These are phyloP conservation scores for Argyresthia goedartella DNA, from an alignment of 2,888 invertebrate genomes.

Conservation along the genomic window DNA sequence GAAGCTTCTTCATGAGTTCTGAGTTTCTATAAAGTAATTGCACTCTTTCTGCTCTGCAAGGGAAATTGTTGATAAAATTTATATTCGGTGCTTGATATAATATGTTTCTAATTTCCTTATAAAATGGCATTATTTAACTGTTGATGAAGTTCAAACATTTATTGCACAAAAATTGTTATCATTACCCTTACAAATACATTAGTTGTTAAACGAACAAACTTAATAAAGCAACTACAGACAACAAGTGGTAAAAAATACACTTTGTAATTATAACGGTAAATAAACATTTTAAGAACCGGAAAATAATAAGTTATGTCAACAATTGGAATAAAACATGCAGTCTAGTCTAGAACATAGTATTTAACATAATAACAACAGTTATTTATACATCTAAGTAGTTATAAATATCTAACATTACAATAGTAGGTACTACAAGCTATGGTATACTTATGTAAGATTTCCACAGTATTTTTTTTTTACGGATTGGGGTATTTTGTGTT, in stretches of 20 bases:
- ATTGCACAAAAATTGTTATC: constrained; percentile 36
- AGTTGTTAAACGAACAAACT: not conserved
- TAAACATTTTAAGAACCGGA: not conserved
- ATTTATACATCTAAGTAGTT: too few relatives aligned
- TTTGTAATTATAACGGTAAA: not conserved
- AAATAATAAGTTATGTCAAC: not conserved
- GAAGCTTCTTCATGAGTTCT: constrained; percentile 73
- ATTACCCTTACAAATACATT: constrained; percentile 37
- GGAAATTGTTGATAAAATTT: not conserved
- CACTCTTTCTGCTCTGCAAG: constrained; percentile 73
- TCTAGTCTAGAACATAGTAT: not conserved
- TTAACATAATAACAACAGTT: too few relatives aligned
- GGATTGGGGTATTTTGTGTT: too few relatives aligned
- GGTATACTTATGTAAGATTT: too few relatives aligned
- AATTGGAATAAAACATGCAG: not conserved
- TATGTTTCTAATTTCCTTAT: constrained; percentile 3
- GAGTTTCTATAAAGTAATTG: constrained; percentile 73
- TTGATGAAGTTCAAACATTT: constrained; percentile 23
- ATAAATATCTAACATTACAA: too few relatives aligned
- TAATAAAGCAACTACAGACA: not conserved
- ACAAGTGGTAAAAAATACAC: not conserved
- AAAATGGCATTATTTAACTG: too few relatives aligned
- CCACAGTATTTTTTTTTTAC: too few relatives aligned
- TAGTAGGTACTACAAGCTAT: too few relatives aligned
- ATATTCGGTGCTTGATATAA: not conserved